phyloP scores from a whole-genome alignment of 2,888 invertebrate species.

The Mimumesa dahlbomi region DNA sequence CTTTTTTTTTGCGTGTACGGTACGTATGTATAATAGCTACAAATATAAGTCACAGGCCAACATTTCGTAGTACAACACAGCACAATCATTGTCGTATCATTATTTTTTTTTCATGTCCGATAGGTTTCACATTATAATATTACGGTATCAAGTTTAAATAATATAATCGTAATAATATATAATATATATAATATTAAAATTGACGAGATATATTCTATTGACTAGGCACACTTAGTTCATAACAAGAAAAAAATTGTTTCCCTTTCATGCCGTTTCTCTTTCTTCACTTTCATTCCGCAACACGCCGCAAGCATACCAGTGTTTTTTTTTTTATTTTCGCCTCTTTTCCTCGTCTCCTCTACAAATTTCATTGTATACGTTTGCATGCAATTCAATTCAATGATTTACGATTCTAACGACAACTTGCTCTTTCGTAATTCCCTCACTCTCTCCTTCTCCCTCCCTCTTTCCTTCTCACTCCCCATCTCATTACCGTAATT shows the following conservation, averaged over 20 bases:
- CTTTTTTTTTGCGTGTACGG: slow-evolving; percentile 46
- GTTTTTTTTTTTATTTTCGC: slow-evolving; percentile 19
- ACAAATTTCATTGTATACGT: neutral
- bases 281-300: slow-evolving; percentile 20
- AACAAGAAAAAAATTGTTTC: slow-evolving; percentile 82
- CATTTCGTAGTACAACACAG: slow-evolving; percentile 80
- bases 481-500: slow-evolving; percentile 11
- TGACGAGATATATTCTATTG: slow-evolving; percentile 84
- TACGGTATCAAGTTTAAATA: slow-evolving; percentile 76
- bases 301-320: neutral
- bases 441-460: neutral
- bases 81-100: slow-evolving; percentile 80
- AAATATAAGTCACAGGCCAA: slow-evolving; percentile 80
- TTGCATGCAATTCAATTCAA: slow-evolving; percentile 1
- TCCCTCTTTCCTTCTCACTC: neutral
- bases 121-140: slow-evolving; percentile 70
- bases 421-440: neutral
- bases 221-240: slow-evolving; percentile 86
- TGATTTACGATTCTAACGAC: slow-evolving; percentile 1
- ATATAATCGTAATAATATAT: slow-evolving; percentile 77
- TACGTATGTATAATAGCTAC: slow-evolving; percentile 74
- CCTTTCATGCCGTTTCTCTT: slow-evolving; percentile 44
- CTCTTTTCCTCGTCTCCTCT: slow-evolving; percentile 1
- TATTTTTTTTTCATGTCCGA: slow-evolving; percentile 69
- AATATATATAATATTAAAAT: slow-evolving; percentile 81